Base-by-base conservation (phyloP, 2,888 invertebrate genomes). In the Hedya salicella region DNA sequence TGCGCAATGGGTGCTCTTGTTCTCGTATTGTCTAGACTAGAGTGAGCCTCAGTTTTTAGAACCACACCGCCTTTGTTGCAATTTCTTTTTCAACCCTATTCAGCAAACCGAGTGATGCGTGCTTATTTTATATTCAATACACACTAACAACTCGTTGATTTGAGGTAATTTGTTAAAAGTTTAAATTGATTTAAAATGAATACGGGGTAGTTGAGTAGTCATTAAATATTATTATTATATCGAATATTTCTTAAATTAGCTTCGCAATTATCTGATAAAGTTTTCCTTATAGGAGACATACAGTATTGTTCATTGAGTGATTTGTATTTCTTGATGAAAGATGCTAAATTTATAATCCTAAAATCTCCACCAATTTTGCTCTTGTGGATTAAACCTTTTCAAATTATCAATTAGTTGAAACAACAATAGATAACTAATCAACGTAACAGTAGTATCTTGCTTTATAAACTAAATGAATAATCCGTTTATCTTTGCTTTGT, bases 381-480 rank as follows among this genome's bases (percentile, higher is more conserved):
- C n/a, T n/a, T n/a, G n/a, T n/a, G n/a, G n/a, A 17, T 36, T n/a
- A 36, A 30, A 36, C 48, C 32, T 36, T 44, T 14, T 17, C 1
- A 13, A 59, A 25, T 59, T 59, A 46, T 17, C 32, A 54, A 64
- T 57, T 32, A 6, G 32, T 50, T 30, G 17, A 52, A 32, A 44
- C 50, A 42, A 56, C 49, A 42, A 21, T 9, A 19, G 13, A 16
- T 25, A 48, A 16, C 40, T 13, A 57, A 36, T 36, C 44, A 50
- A 57, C 49, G 21, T 14, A 21, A 21, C 16, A 36, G 30, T 57
- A 42, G 19, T 16, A 4, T 42, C 8, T 16, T 49, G 3, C 48
- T 59, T 21, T 36, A 46, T 39, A 57, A 57, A 44, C 49, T 46
- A 57, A 32, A 25, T 39, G 30, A 17, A 49, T 19, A 54, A 61